These are phyloP conservation scores for Carapus acus DNA, from an alignment of 2,797 vertebrate genomes.

Conservation along the genomic window DNA sequence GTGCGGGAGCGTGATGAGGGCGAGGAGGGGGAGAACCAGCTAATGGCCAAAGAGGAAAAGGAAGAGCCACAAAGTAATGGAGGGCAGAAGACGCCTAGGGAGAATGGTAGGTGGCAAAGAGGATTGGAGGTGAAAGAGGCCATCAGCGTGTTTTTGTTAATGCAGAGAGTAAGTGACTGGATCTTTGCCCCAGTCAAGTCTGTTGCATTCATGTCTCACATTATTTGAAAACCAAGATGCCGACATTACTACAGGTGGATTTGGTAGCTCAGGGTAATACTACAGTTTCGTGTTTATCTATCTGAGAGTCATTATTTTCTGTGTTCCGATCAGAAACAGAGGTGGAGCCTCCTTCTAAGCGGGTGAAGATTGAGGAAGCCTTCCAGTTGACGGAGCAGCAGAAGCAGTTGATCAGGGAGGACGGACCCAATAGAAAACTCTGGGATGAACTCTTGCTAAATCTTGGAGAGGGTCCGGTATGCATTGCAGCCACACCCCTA, in stretches of 20 bases:
- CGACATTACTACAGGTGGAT: too few species aligned
- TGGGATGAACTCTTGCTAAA: conserved; percentile 93
- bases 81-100: conserved; percentile 58
- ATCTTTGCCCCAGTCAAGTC: too few species aligned
- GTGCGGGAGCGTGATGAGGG: conserved; percentile 49
- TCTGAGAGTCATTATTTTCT: too few species aligned
- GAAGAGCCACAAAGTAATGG: conserved; percentile 65
- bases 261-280: too few species aligned
- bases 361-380: conserved; percentile 80
- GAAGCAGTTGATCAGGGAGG: conserved; percentile 84
- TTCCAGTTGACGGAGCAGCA: conserved; percentile 91
- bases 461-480: conserved; percentile 92
- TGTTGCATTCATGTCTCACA: too few species aligned
- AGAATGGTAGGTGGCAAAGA: conserved; percentile 65
- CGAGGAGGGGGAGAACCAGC: conserved; percentile 41
- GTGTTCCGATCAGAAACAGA: conserved; percentile 43
- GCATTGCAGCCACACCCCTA: conserved; percentile 28
- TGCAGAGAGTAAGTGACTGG: too few species aligned
- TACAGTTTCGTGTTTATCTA: neutral
- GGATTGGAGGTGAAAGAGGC: too few species aligned
- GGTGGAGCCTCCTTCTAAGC: conserved; percentile 75
- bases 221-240: neutral
- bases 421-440: conserved; percentile 88
- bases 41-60: conserved; percentile 43
- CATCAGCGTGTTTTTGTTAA: too few species aligned